A percentile compares a stretch with the other conserved stretches of the same genome.
These are phyloP conservation scores for Megalonaias nervosa DNA, from an alignment of 1,140 invertebrate genomes.

Conservation along the genomic window DNA sequence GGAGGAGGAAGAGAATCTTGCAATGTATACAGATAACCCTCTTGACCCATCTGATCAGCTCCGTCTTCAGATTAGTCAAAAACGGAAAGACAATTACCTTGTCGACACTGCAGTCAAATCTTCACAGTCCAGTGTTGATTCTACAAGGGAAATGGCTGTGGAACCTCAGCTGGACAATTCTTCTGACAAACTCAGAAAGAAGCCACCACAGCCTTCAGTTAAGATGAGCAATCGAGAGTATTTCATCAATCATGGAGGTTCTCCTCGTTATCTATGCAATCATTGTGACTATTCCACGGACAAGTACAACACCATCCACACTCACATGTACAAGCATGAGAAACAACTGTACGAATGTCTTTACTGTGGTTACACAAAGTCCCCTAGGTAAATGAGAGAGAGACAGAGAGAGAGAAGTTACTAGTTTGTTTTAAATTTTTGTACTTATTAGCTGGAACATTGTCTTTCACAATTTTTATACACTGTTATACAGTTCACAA, in stretches of 20 bases:
- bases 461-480: not conserved
- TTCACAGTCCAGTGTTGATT: no score
- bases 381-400: constrained; percentile 16
- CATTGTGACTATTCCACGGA: constrained; percentile 32
- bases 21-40: no score
- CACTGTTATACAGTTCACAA: not conserved
- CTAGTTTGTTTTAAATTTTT: not conserved
- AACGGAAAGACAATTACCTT: no score
- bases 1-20: no score
- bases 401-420: no score
- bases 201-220: no score
- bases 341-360: constrained; percentile 31
- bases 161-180: no score
- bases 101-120: no score
- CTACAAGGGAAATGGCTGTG: no score
- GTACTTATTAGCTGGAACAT: not conserved
- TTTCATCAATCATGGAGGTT: constrained; percentile 16
- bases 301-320: constrained; percentile 37
- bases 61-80: no score
- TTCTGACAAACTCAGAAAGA: no score
- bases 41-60: no score
- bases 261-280: constrained; percentile 33
- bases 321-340: constrained; percentile 35
- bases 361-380: constrained; percentile 32
- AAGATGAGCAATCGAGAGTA: constrained; percentile 30